Base-by-base conservation (phyloP, 2,797 vertebrate species). In the Eulemur albifrons region DNA sequence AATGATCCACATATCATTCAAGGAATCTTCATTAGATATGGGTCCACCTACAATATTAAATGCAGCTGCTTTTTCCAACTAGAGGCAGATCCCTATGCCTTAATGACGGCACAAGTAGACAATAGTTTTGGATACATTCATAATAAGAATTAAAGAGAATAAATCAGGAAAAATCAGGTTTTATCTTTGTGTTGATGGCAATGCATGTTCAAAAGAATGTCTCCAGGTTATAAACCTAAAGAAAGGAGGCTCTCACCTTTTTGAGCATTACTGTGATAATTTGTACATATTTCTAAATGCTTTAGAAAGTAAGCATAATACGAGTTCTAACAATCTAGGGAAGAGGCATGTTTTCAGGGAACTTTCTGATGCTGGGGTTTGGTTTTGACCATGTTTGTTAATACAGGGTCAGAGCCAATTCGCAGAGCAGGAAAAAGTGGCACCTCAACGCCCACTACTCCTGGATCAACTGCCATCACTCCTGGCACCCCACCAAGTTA, bases 401-500 rank as follows among this genome's bases (percentile, higher is more conserved):
- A 89, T 61, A 54, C 50, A 99, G 99, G 99, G 90, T 99, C 99
- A 97, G 99, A 99, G 76, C 99, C 99, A 13, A 98, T 99, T 96
- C 99, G 99, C 93, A 99, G 99, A 92, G 99, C 99, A 35, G 99
- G 99, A 95, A 99, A 99, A 72, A 99, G 99, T 91, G 99, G 99
- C 20, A 99, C 99, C 93, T 99, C 99, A 92, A 99, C 99, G 0
- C 99, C 99, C 73, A 99, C 99, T 50, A 99, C 99, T 90, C 99
- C 99, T 5, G 99, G 99, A 91, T 99, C 99, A 72, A 99, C 99
- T 0, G 99, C 99, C 45, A 99, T 99, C 97, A 99, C 99, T 2
- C 99, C 99, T 54, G 99, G 99, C 50, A 99, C 99, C 2, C 99
- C 99, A 38, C 99, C 99, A 52, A 99, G 99, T 98, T 99, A 99